These are phyloP conservation scores for Crypturellus undulatus DNA, from an alignment of 2,113 vertebrate species.

Conservation along the genomic window DNA sequence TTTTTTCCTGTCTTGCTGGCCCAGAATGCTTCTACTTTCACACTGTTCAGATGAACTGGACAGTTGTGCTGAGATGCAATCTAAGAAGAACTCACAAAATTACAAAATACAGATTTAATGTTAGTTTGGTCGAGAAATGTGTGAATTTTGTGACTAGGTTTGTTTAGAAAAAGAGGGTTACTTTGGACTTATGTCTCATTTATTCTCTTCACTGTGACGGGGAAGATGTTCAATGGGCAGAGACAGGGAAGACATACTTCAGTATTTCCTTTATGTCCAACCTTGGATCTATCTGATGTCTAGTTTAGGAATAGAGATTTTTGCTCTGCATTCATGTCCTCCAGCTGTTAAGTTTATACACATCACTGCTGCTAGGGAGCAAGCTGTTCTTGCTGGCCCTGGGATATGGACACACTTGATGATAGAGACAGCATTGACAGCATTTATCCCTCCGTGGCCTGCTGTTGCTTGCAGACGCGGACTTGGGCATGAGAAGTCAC, in stretches of 20 bases:
- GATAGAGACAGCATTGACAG: fast-evolving
- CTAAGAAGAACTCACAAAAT: background rate
- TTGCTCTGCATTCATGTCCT: background rate
- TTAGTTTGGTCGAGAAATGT: background rate
- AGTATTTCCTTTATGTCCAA: background rate
- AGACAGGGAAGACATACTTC: background rate
- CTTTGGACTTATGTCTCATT: background rate
- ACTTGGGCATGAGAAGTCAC: background rate
- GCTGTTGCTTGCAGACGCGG: background rate
- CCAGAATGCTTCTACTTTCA: background rate
- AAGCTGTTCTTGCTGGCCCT: background rate
- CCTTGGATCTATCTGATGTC: background rate
- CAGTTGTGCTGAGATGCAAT: background rate
- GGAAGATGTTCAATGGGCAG: background rate
- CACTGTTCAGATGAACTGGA: background rate
- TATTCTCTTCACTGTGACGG: background rate
- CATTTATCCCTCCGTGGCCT: background rate
- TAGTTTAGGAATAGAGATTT: background rate
- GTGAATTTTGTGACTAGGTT: background rate
- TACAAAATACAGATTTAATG: background rate
- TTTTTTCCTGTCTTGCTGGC: no score
- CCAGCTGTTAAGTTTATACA: background rate
- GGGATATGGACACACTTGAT: fast-evolving
- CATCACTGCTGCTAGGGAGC: background rate
- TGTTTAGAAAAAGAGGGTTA: background rate